Base-by-base conservation (phyloP, 2,797 vertebrate genomes). In the Melanotaenia trifasciata region DNA sequence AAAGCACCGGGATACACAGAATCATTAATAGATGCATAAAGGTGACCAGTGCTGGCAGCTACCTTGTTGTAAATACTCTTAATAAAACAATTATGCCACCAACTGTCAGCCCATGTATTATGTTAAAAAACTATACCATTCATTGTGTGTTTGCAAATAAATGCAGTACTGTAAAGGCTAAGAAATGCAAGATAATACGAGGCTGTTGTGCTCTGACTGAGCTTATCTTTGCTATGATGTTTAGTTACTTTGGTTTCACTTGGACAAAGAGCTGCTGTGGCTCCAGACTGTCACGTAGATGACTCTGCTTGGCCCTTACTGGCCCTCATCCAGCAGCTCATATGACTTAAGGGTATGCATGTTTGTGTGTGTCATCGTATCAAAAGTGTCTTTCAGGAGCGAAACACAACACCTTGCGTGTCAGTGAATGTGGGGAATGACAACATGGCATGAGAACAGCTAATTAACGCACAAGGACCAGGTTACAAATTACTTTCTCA, bases 341-440 rank as follows among this genome's bases (percentile, higher is more conserved):
- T 70, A 30, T 81, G 65, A 63, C 70, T 22, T 11, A 7, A 16
- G 22, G 38, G 47, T 38, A 13, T 45, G 60, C 38, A 50, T 63
- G 30, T 58, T 59, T 53, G 40, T 51, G 28, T 59, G 60, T 40
- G 64, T 50, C 24, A 50, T n/a, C 36, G 63, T 56, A 58, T 61
- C 47, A 30, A 64, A 12, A 50, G 64, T 67, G 60, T 82, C 65
- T 58, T 64, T 33, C 14, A 68, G 72, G 73, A 74, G n/a, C 24
- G 86, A 78, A 18, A 90, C 79, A 6, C 2, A 71, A 90, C 78
- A 85, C 86, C 74, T 2, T 0, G 0, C 70, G 63, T 64, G 71
- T 84, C 33, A 30, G 62, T 74, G 59, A 69, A 50, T 58, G 70
- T 26, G 3, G 1, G 36, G 56, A 60, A 70, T 63, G 72, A 77